phyloP scores from a whole-genome alignment of 1,140 invertebrate species.

The Matsumurasca onukii region DNA sequence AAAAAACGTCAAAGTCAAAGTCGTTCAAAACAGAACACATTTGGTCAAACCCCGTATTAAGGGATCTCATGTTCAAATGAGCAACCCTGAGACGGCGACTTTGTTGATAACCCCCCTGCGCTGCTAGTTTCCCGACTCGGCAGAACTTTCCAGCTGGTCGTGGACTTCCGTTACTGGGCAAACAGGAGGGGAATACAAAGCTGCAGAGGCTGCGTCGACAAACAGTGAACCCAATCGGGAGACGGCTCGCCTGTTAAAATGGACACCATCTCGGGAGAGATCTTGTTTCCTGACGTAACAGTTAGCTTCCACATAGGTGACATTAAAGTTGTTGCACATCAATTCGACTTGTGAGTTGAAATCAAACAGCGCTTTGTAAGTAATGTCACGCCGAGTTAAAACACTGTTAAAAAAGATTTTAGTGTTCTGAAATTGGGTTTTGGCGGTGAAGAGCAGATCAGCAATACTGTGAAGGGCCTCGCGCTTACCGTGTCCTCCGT shows the following conservation, averaged over 20 bases:
- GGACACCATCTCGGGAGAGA: slow-evolving; percentile 1
- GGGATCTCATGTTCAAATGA: background rate
- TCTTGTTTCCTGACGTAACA: too few species aligned
- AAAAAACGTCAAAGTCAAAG: background rate
- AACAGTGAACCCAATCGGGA: background rate
- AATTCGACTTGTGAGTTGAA: background rate
- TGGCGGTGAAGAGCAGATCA: background rate
- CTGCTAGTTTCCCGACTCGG: background rate
- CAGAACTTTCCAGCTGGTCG: background rate
- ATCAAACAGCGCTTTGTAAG: background rate
- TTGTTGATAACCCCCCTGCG: background rate
- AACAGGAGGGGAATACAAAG: background rate
- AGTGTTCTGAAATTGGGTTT: slow-evolving; percentile 3
- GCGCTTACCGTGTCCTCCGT: background rate
- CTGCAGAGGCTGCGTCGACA: background rate
- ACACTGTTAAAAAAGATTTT: background rate
- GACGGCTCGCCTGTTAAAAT: background rate
- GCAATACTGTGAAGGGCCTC: background rate
- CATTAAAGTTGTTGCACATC: too few species aligned
- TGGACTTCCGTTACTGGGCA: background rate
- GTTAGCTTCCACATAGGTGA: too few species aligned
- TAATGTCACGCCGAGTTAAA: background rate
- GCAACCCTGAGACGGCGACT: slow-evolving; percentile 8
- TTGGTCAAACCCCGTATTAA: background rate
- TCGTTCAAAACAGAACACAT: slow-evolving; percentile 12